These are phyloP conservation scores for Scaptomyza tumidula DNA, from an alignment of 2,888 invertebrate genomes.

Conservation along the genomic window DNA sequence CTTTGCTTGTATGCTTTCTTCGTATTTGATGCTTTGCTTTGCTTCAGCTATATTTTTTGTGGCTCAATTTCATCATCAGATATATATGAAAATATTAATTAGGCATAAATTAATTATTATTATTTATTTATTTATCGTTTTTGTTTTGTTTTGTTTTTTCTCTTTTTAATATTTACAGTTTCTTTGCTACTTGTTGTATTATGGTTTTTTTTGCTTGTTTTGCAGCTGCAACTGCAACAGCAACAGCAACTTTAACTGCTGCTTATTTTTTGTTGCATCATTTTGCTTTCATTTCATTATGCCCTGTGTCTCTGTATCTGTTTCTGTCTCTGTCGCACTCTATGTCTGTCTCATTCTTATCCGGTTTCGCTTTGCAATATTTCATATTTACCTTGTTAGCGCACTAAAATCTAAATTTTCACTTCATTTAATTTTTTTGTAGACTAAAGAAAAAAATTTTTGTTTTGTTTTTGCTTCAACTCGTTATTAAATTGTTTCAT, in stretches of 20 bases:
- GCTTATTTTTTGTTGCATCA: background rate
- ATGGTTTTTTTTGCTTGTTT: background rate
- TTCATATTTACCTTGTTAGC: conserved; percentile 57
- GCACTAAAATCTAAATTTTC: conserved; percentile 57
- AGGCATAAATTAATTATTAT: conserved; percentile 65
- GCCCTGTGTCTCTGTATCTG: conserved; percentile 13
- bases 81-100: conserved; percentile 62
- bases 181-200: conserved; percentile 63
- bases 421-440: conserved; percentile 29
- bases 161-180: conserved; percentile 78
- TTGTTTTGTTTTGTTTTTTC: conserved; percentile 35
- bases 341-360: conserved; percentile 40
- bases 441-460: conserved; percentile 66
- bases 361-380: conserved; percentile 57
- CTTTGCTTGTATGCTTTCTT: no score
- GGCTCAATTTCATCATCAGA: conserved; percentile 20
- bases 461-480: conserved; percentile 19
- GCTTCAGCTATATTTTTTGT: conserved; percentile 29
- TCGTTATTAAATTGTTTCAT: conserved; percentile 2
- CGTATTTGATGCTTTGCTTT: no score
- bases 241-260: no score
- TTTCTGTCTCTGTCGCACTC: conserved; percentile 14
- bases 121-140: conserved; percentile 18
- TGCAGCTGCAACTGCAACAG: conserved; percentile 9
- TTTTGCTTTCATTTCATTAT: conserved; percentile 11